Conservation (phyloP, 2,113 vertebrate species). For the Ochotona curzoniae region DNA sequence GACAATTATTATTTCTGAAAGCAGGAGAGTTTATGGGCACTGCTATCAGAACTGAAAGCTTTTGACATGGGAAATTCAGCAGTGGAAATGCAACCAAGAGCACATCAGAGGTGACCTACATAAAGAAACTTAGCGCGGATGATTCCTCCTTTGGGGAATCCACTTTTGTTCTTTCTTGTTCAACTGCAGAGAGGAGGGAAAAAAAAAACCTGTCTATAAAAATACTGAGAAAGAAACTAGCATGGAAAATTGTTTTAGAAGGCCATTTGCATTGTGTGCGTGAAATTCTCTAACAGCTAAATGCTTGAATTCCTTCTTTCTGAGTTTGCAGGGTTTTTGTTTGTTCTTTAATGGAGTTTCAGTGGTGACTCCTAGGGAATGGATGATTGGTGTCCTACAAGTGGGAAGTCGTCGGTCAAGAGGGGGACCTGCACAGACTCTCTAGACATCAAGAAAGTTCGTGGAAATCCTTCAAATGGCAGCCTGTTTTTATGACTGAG, state of each 20-base stretch:
- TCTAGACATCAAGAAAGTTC: neutral
- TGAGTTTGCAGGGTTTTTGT: neutral
- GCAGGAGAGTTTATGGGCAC: conserved; percentile 47
- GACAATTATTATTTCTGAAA: conserved; percentile 62
- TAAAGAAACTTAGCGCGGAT: conserved; percentile 73
- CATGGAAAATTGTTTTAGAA: conserved; percentile 35
- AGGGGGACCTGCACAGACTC: neutral
- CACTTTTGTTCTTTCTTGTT: conserved; percentile 74
- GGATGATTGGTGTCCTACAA: neutral
- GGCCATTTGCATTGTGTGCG: conserved; percentile 24
- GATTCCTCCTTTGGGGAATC: conserved; percentile 79
- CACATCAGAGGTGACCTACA: conserved; percentile 81
- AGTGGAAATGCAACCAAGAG: conserved; percentile 73
- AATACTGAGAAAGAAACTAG: conserved; percentile 59
- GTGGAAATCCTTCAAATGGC: neutral
- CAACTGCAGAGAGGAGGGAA: conserved; percentile 46
- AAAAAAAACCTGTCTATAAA: conserved; percentile 69
- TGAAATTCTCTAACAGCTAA: conserved; percentile 10
- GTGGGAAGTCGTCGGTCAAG: conserved; percentile 4
- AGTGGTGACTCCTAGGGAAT: neutral
- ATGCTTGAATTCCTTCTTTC: conserved; percentile 7
- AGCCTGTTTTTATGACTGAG: neutral
- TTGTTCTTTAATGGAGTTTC: neutral
- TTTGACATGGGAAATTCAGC: conserved; percentile 66
- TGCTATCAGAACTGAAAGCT: conserved; percentile 65